phyloP scores from a whole-genome alignment of 2,113 vertebrate species.

The Ramphastos sulfuratus region DNA sequence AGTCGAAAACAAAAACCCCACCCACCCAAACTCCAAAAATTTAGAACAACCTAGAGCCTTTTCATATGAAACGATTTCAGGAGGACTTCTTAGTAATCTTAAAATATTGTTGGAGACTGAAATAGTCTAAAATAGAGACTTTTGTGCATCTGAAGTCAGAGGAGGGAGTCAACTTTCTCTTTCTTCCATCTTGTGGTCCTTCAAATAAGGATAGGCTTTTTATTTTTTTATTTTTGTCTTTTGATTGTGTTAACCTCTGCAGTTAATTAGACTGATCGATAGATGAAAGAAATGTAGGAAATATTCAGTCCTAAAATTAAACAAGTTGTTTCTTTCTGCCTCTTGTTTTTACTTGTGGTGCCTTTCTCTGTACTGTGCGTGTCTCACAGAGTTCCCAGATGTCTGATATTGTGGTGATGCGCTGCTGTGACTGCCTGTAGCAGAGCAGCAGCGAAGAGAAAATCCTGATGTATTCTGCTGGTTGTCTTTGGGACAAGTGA shows the following conservation, averaged over 20 bases:
- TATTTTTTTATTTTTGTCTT: background rate
- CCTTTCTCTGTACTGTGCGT: fast-evolving
- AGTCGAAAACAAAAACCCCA: background rate
- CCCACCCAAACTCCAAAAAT: background rate
- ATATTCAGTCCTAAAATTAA: background rate
- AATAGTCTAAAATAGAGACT: background rate
- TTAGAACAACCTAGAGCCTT: background rate
- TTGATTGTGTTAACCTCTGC: background rate
- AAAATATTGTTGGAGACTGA: background rate
- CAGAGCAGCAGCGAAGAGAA: background rate
- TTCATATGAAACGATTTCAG: fast-evolving
- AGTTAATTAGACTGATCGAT: background rate
- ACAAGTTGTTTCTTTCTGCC: background rate
- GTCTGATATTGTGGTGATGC: background rate
- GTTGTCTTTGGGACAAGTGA: background rate
- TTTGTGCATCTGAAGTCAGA: background rate
- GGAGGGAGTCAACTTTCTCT: background rate
- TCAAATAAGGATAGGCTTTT: background rate
- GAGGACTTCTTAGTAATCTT: background rate
- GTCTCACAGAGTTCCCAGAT: background rate
- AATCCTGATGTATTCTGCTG: background rate
- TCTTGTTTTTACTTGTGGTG: background rate
- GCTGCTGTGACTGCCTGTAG: fast-evolving
- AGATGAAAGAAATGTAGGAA: background rate
- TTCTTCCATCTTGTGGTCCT: background rate